These are phyloP conservation scores for Drosophila flavopinicola DNA, from an alignment of 2,888 invertebrate species.

Conservation along the genomic window DNA sequence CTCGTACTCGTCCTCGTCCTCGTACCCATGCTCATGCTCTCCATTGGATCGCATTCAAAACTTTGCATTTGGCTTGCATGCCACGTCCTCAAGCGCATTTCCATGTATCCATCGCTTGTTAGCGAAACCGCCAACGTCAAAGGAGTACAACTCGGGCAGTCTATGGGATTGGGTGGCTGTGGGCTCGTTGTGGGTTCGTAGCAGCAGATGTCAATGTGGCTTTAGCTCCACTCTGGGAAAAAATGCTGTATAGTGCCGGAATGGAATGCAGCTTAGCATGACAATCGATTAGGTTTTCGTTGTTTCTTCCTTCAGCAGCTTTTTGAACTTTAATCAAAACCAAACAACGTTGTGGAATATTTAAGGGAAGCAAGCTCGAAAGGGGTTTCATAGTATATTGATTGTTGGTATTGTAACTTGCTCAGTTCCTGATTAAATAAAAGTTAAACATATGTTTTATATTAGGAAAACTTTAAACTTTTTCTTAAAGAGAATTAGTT, in stretches of 20 bases:
- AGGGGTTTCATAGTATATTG: background rate
- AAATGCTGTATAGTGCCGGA: conserved; percentile 20
- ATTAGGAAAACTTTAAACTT: no score
- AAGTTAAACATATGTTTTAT: no score
- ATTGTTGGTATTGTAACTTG: background rate
- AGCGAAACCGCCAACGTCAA: conserved; percentile 65
- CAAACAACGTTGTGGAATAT: conserved; percentile 26
- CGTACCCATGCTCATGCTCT: conserved; percentile 1
- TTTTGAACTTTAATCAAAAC: conserved; percentile 39
- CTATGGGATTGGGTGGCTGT: background rate
- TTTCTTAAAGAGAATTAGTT: no score
- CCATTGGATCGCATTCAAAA: conserved; percentile 41
- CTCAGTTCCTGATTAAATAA: no score
- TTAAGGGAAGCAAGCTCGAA: conserved; percentile 1
- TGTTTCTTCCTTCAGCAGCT: conserved; percentile 17
- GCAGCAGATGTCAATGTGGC: conserved; percentile 59
- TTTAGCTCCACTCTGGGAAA: conserved; percentile 1
- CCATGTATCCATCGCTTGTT: conserved; percentile 74
- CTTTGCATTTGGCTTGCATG: conserved; percentile 78
- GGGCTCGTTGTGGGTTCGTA: conserved; percentile 3
- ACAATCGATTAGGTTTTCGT: conserved; percentile 61
- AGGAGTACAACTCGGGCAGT: conserved; percentile 20
- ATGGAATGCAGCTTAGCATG: conserved; percentile 54
- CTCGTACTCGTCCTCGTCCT: background rate
- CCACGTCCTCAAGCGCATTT: conserved; percentile 74